Base-by-base conservation (phyloP, 2,113 vertebrate species). In the Colossoma macropomum region DNA sequence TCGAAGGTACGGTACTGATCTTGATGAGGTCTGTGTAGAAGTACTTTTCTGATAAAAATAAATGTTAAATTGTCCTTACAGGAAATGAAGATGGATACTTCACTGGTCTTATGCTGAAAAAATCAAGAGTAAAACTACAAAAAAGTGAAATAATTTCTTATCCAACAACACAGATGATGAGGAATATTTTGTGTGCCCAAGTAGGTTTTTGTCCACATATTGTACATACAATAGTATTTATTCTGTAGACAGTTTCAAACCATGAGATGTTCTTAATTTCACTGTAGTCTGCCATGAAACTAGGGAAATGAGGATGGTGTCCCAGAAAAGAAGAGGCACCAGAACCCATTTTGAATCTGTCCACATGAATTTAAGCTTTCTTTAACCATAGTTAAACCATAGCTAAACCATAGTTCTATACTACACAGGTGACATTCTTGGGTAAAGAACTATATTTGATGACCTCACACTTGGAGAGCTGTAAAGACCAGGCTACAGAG, bases 381-480 rank as follows among this genome's bases (percentile, higher is more conserved):
- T 69, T 11, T 60, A 30, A 16, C 12, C 52, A 41, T n/a, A n/a
- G n/a, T n/a, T n/a, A n/a, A n/a, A n/a, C n/a, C n/a, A n/a, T n/a
- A n/a, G n/a, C 34, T 7, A 7, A 38, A 7, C 10, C 41, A 45
- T 38, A 48, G 15, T 10, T 68, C 28, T 63, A 56, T 80, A 21
- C 30, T 69, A 38, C 27, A 34, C 27, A 99, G 98, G 97, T 94
- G 69, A 95, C 65, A 25, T 69, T 98, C 63, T 93, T 88, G 76
- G 93, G 93, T 23, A 94, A 93, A 78, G 96, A 96, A 59, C 80
- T 99, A 59, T 97, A 92, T 70, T 91, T 99, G 84, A 97, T 99
- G 97, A 99, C 96, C 0, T 98, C 98, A 15, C 98, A 99, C 87
- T 89, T 99, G 81, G 98, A 99, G 85, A 99, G 98, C 89, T 99